A percentile compares a stretch with the other conserved stretches of the same genome.
These are phyloP conservation scores for Melanogrammus aeglefinus DNA, from an alignment of 2,797 vertebrate species.

Conservation along the genomic window DNA sequence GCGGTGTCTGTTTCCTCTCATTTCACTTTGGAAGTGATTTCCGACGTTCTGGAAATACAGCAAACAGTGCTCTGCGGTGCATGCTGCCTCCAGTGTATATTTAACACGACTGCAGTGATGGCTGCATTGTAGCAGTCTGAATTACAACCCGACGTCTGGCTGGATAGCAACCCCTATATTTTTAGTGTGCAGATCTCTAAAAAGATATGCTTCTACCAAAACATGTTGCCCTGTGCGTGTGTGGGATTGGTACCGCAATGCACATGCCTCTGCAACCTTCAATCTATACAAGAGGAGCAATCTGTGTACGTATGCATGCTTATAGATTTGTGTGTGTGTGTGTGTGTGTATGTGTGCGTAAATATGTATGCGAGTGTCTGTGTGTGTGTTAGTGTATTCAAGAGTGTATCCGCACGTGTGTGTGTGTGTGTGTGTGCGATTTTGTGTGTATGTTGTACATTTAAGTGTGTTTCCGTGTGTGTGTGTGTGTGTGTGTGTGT, in stretches of 20 bases:
- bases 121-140: background rate
- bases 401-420: background rate
- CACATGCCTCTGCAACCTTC: background rate
- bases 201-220: background rate
- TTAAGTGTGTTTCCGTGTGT: background rate
- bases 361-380: constrained; percentile 36
- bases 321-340: background rate
- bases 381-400: background rate
- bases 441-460: background rate
- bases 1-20: background rate
- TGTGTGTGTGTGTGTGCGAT: background rate
- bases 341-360: constrained; percentile 11
- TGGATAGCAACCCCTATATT: background rate
- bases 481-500: constrained; percentile 3
- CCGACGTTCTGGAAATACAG: background rate
- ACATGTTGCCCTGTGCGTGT: background rate
- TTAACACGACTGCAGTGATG: background rate
- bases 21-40: background rate
- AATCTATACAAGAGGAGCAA: background rate
- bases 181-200: background rate
- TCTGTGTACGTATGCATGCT: background rate
- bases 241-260: background rate
- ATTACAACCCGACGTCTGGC: background rate
- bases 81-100: background rate
- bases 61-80: background rate